Base-by-base conservation (phyloP, 2,113 vertebrate genomes). In the Sitta europaea region DNA sequence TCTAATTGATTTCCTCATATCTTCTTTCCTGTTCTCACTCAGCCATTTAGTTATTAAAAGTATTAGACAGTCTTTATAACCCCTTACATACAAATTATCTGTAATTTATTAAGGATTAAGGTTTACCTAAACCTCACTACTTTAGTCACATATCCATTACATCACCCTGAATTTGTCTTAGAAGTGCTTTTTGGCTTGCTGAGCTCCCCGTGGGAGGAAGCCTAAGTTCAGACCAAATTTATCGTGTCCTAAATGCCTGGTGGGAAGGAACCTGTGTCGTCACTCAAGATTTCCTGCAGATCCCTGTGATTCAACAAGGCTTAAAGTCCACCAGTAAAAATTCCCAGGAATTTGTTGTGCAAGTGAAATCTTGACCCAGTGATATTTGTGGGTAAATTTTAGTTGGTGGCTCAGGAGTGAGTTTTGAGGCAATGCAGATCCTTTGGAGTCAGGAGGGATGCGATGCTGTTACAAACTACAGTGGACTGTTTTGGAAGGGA, bases 81-180 rank as follows among this genome's bases (percentile, higher is more conserved):
- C 45, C 74, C 38, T 77, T 95, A 86, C 21, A 33, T 79, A 53
- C 11, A 68, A 84, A 95, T 94, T 72, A 94, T 74, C 87, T 74
- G 65, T 89, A 73, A 95, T 90, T 93, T 95, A 71, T 85, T 80
- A 67, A 81, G 79, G 75, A 92, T 90, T 93, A 94, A 70, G 84
- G 36, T 31, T 90, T 80, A 62, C 61, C 67, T 89, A 87, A 93
- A 90, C 29, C 20, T 8, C 40, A 17, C 35, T 21, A 22, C 53
- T 81, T 84, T 36, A 84, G 59, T 86, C 76, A 58, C 76, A 61
- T 47, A 92, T 71, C 89, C 78, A 79, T 94, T 92, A 82, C 89
- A 68, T 79, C 27, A 6, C 51, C 12, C 47, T n/a, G 86, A 81
- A 68, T 91, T 87, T 71, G 33, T 42, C 79, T 88, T 90, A 28